Conservation (phyloP, 2,113 vertebrate species). For the Albula glossodonta region DNA sequence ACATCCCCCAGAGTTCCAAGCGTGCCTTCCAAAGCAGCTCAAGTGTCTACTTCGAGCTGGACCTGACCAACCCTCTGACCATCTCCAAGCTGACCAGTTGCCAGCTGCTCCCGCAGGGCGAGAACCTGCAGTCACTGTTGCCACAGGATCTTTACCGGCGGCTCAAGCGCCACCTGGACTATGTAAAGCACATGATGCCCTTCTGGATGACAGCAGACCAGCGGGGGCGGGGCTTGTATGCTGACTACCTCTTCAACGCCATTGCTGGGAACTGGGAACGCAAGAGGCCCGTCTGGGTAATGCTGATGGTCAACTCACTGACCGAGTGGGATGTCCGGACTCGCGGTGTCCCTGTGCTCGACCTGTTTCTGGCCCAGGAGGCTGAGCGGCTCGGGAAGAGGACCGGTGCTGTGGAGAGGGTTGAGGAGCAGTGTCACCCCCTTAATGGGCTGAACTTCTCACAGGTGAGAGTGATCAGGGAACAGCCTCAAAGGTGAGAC, state of each 20-base stretch:
- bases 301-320: conserved; percentile 98
- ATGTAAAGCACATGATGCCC: conserved; percentile 96
- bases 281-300: conserved; percentile 97
- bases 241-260: conserved; percentile 96
- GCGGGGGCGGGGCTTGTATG: conserved; percentile 88
- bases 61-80: conserved; percentile 92
- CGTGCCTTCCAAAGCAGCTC: conserved; percentile 85
- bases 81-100: conserved; percentile 93
- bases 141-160: conserved; percentile 90
- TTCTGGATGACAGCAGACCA: conserved; percentile 95
- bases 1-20: conserved; percentile 89
- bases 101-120: conserved; percentile 91
- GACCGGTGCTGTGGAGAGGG: conserved; percentile 89
- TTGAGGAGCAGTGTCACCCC: conserved; percentile 95
- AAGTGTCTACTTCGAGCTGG: conserved; percentile 92
- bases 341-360: conserved; percentile 88
- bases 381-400: conserved; percentile 87
- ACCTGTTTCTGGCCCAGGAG: conserved; percentile 93
- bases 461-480: conserved; percentile 73
- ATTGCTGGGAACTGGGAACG: conserved; percentile 98
- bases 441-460: conserved; percentile 96
- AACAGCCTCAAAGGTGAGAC: conserved; percentile 1
- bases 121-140: conserved; percentile 90
- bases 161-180: conserved; percentile 95
- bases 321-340: conserved; percentile 93